Percentiles rank a stretch among this genome's conserved stretches.
Evolutionary conservation across 1,140 invertebrate genomes (phyloP).

Genomic region (Latrodectus geometricus): DNA sequence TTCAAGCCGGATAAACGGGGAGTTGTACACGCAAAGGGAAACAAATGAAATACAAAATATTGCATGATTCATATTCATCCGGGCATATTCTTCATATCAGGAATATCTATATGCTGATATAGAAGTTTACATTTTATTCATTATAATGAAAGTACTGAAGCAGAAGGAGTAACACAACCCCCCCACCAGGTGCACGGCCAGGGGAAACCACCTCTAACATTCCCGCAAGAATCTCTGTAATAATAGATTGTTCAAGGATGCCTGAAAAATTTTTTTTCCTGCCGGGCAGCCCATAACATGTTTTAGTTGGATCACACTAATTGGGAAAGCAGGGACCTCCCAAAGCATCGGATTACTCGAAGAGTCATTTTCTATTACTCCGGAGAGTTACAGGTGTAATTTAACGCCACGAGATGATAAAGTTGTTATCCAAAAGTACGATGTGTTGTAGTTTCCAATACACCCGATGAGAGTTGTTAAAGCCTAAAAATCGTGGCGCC

Average conservation of each 20-base stretch:
- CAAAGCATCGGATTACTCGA: slow-evolving; percentile 10
- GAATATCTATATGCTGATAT: neutral
- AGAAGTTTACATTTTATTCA: neutral
- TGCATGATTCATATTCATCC: no score
- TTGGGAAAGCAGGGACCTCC: slow-evolving; percentile 19
- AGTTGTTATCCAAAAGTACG: slow-evolving; percentile 26
- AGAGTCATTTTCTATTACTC: slow-evolving; percentile 15
- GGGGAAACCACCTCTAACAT: no score
- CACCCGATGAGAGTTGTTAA: slow-evolving; percentile 6
- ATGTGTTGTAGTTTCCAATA: slow-evolving; percentile 23
- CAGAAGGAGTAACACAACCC: slow-evolving; percentile 21
- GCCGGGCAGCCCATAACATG: no score
- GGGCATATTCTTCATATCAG: no score
- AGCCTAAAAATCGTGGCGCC: neutral
- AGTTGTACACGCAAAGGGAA: no score
- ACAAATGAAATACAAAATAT: no score
- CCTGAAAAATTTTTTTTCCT: neutral
- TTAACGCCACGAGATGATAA: slow-evolving; percentile 19
- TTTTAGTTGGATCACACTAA: neutral
- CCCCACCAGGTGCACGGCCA: slow-evolving; percentile 14
- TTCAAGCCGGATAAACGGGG: no score
- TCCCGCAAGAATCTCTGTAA: neutral
- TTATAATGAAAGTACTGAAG: neutral
- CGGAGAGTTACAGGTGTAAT: slow-evolving; percentile 6
- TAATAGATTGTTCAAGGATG: slow-evolving; percentile 15